Conservation (phyloP, 2,888 invertebrate genomes). For the Aleiodes testaceus region DNA sequence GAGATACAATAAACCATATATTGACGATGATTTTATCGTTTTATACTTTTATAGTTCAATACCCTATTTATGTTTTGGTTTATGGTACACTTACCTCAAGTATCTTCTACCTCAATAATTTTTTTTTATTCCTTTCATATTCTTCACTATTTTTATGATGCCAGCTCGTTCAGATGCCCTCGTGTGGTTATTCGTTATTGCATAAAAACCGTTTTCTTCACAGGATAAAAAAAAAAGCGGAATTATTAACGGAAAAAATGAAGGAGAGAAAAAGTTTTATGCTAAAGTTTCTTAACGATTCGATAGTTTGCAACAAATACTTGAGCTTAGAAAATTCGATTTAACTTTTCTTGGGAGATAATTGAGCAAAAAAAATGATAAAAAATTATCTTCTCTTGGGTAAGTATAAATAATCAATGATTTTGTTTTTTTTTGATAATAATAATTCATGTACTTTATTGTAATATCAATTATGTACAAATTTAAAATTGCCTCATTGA, state of each 20-base stretch:
- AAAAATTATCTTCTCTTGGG: no score
- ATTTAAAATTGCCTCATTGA: constrained; percentile 64
- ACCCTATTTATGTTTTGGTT: constrained; percentile 2
- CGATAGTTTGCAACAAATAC: no score
- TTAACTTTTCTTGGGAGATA: no score
- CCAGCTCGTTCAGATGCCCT: no score
- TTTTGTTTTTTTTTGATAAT: constrained; percentile 50
- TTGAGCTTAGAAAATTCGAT: no score
- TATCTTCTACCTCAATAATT: background rate
- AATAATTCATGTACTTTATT: constrained; percentile 69
- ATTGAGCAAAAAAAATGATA: no score
- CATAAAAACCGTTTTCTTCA: background rate
- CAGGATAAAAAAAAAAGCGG: background rate
- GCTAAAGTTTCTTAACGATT: no score
- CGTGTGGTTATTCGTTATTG: no score
- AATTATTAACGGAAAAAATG: no score
- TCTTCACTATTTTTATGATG: background rate
- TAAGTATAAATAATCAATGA: constrained; percentile 19
- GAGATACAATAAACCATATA: constrained; percentile 41
- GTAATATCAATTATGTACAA: constrained; percentile 71
- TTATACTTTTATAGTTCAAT: constrained; percentile 1
- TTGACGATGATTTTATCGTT: constrained; percentile 25
- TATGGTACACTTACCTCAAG: constrained; percentile 37
- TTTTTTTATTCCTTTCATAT: background rate
- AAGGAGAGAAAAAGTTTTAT: no score